Conservation (phyloP, 1,140 invertebrate species). For the Zaprionus tsacasi region DNA sequence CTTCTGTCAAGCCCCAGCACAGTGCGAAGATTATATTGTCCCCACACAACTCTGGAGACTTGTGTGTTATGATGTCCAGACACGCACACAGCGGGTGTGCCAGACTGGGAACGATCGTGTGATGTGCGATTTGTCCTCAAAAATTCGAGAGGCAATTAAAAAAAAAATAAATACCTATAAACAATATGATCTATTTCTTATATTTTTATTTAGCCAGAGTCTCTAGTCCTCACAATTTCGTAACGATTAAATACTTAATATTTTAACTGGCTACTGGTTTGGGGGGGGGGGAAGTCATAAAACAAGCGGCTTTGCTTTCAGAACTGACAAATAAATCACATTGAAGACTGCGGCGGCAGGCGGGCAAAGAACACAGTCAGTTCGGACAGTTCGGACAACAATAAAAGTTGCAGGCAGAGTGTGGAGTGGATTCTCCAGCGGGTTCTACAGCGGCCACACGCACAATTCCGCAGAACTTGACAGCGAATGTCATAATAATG, state of each 20-base stretch:
- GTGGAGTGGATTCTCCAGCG: slow-evolving; percentile 4
- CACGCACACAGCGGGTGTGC: slow-evolving; percentile 66
- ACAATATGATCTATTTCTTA: not conserved
- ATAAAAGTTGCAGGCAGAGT: slow-evolving; percentile 69
- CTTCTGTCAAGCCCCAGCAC: slow-evolving; percentile 69
- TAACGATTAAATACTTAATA: slow-evolving; percentile 21
- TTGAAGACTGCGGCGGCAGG: slow-evolving; percentile 27
- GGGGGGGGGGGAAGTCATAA: slow-evolving; percentile 45
- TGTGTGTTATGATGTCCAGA: slow-evolving; percentile 53
- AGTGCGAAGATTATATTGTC: slow-evolving; percentile 44
- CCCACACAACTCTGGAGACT: slow-evolving; percentile 12
- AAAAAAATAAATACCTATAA: not conserved
- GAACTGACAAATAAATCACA: slow-evolving; percentile 66
- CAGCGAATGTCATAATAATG: slow-evolving; percentile 83
- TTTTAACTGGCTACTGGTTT: slow-evolving; percentile 51
- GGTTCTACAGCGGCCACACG: slow-evolving; percentile 58
- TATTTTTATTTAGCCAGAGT: not conserved
- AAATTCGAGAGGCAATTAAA: not conserved
- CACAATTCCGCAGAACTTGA: slow-evolving; percentile 73
- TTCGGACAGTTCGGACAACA: slow-evolving; percentile 18
- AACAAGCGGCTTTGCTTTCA: slow-evolving; percentile 62
- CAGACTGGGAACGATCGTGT: not conserved
- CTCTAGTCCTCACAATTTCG: not conserved
- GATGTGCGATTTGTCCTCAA: not conserved
- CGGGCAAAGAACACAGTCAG: slow-evolving; percentile 11